phyloP scores from a whole-genome alignment of 2,888 invertebrate species.

The Teleiodes luculella region DNA sequence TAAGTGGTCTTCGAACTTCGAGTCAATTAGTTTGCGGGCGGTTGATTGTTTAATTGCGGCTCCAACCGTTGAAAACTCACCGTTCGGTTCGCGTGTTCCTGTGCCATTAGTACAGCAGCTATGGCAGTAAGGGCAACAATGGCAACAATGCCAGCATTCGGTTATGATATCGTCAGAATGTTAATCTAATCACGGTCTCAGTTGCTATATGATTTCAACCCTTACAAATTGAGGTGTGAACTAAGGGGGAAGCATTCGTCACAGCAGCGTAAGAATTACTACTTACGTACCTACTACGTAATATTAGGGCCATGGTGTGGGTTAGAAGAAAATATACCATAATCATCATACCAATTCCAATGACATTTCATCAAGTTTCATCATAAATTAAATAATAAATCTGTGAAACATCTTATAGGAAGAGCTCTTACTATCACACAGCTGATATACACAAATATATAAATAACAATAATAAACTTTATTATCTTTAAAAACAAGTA shows the following conservation, averaged over 20 bases:
- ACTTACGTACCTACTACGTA: not conserved
- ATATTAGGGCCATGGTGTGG: not conserved
- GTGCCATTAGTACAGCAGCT: constrained; percentile 27
- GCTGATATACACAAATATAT: no score
- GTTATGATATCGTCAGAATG: constrained; percentile 35
- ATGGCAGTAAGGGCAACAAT: no score
- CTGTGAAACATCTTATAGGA: no score
- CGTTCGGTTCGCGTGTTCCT: constrained; percentile 30
- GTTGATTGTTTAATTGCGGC: constrained; percentile 26
- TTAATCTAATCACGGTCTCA: constrained; percentile 27
- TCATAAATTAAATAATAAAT: no score
- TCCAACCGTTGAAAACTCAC: constrained; percentile 20
- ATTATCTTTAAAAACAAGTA: no score
- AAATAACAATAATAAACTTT: no score
- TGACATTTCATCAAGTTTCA: no score
- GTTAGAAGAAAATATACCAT: not conserved
- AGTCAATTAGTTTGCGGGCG: constrained; percentile 22
- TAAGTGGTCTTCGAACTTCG: constrained; percentile 13
- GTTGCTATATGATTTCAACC: constrained; percentile 23
- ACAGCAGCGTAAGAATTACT: no score
- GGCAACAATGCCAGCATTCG: constrained; percentile 29
- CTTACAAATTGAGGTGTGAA: constrained; percentile 19
- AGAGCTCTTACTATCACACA: no score
- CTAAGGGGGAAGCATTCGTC: constrained; percentile 11
- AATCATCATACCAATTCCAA: no score